A percentile compares a stretch with the other conserved stretches of the same genome.
Evolutionary conservation across 2,113 vertebrate species (phyloP).

Genomic region (Chitala chitala): DNA sequence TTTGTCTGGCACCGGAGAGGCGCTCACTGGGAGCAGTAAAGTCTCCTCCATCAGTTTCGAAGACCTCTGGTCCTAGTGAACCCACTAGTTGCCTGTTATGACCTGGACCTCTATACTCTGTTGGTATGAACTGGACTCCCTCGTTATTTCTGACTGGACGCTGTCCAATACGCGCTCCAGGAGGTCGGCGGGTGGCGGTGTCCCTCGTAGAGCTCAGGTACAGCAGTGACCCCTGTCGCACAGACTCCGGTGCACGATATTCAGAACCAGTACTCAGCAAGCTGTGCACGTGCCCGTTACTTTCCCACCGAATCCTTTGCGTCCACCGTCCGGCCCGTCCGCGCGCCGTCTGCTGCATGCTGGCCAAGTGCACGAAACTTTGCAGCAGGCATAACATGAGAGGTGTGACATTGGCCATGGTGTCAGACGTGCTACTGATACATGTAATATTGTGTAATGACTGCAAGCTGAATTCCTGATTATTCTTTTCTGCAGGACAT

Average conservation of each 20-base stretch:
- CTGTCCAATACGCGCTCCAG: not conserved
- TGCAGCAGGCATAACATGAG: slow-evolving; percentile 48
- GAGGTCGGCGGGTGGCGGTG: slow-evolving; percentile 4
- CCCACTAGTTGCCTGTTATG: slow-evolving; percentile 18
- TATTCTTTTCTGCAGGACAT: not conserved
- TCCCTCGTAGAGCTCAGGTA: slow-evolving; percentile 44
- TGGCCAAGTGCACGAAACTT: slow-evolving; percentile 40
- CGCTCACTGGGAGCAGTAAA: slow-evolving; percentile 27
- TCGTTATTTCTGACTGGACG: slow-evolving; percentile 25
- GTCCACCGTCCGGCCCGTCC: slow-evolving; percentile 48
- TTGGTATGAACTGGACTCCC: slow-evolving; percentile 17
- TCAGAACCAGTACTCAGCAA: slow-evolving; percentile 65
- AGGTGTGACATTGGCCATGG: slow-evolving; percentile 52
- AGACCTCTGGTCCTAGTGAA: not conserved
- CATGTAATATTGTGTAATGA: too few species aligned
- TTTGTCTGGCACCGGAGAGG: slow-evolving; percentile 39
- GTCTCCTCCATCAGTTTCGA: slow-evolving; percentile 24
- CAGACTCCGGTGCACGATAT: slow-evolving; percentile 50
- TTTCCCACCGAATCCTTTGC: slow-evolving; percentile 64
- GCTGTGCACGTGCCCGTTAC: slow-evolving; percentile 62
- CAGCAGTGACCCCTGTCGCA: slow-evolving; percentile 47
- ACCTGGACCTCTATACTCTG: slow-evolving; percentile 22
- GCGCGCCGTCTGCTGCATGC: slow-evolving; percentile 44
- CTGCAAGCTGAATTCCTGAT: not conserved
- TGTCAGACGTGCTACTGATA: not conserved